phyloP scores from a whole-genome alignment of 2,797 vertebrate species.

The Vultur gryphus region DNA sequence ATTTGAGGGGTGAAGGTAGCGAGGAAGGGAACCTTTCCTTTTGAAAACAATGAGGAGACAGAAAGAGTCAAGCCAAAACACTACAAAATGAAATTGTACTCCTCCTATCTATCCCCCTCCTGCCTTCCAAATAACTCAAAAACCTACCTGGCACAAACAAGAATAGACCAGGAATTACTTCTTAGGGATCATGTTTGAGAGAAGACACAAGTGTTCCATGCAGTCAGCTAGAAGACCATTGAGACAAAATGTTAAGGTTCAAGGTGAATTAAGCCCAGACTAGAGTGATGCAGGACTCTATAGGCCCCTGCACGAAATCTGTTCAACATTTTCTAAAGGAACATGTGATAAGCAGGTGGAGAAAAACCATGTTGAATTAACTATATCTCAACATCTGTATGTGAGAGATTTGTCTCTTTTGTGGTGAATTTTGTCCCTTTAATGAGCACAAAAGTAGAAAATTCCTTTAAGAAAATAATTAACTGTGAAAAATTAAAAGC shows the following conservation, averaged over 20 bases:
- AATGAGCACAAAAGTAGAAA: neutral
- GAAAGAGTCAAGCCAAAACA: neutral
- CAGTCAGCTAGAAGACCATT: neutral
- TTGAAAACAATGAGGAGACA: neutral
- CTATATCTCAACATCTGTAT: neutral
- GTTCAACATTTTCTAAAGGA: neutral
- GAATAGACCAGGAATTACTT: neutral
- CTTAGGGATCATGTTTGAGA: neutral
- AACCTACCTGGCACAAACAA: neutral
- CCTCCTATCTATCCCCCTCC: neutral
- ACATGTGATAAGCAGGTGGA: neutral
- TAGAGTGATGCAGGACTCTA: neutral
- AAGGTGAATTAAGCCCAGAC: neutral
- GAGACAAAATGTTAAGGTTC: neutral
- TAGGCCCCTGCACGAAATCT: fast-evolving
- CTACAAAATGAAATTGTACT: neutral
- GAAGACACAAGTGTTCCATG: neutral
- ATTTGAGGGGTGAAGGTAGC: neutral
- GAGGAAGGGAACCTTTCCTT: neutral
- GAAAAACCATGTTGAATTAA: neutral
- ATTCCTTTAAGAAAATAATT: neutral
- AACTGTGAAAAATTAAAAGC: neutral
- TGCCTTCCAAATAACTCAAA: neutral
- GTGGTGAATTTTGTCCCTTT: neutral
- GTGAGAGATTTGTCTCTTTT: neutral